Conservation (phyloP, 2,113 vertebrate species). For the Clarias batrachus region DNA sequence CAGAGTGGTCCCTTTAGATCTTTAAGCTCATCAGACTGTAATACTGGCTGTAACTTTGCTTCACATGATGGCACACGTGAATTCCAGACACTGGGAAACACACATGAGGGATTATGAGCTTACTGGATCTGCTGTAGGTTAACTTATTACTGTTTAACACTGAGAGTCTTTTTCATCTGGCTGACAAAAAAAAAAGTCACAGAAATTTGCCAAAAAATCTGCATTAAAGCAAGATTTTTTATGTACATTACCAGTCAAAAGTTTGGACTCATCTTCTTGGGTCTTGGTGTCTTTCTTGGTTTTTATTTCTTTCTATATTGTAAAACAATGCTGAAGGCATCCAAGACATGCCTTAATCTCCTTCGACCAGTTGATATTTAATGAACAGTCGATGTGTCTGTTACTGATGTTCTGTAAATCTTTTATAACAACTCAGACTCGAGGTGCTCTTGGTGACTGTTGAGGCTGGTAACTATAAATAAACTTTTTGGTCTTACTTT, state of each 20-base stretch:
- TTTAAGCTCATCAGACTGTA: not conserved
- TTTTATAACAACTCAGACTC: too few relatives aligned
- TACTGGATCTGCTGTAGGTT: not conserved
- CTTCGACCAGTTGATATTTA: too few relatives aligned
- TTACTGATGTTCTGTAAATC: too few relatives aligned
- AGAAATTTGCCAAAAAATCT: not conserved
- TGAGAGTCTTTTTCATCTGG: not conserved
- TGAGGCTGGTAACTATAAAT: too few relatives aligned
- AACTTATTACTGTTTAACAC: not conserved
- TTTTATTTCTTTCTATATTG: too few relatives aligned
- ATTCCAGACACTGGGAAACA: not conserved
- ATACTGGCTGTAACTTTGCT: not conserved
- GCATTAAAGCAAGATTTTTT: not conserved
- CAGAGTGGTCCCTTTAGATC: constrained; percentile 2
- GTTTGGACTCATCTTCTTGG: too few relatives aligned
- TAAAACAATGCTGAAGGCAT: too few relatives aligned
- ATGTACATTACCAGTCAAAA: not conserved
- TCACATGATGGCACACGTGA: not conserved
- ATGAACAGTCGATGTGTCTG: too few relatives aligned
- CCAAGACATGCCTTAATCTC: too few relatives aligned
- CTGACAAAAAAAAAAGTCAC: not conserved
- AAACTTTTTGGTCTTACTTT: too few relatives aligned
- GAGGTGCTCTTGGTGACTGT: too few relatives aligned
- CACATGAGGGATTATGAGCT: not conserved
- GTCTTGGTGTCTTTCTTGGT: too few relatives aligned